These are phyloP conservation scores for Hystrix cristata DNA, from an alignment of 2,113 vertebrate species.

Conservation along the genomic window DNA sequence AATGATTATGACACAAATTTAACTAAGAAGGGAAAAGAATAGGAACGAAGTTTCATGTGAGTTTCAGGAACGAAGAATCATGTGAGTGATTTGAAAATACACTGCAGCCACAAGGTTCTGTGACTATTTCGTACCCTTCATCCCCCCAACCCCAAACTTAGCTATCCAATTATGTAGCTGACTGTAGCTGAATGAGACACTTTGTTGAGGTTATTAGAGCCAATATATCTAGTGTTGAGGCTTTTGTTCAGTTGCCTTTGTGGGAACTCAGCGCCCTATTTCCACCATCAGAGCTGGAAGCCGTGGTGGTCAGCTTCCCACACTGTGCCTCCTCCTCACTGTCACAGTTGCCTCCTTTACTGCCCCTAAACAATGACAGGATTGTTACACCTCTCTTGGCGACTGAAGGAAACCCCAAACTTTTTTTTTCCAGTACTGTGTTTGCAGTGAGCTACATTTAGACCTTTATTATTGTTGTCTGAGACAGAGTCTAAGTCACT, in stretches of 20 bases:
- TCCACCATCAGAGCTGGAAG: background rate
- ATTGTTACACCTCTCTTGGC: slow-evolving; percentile 60
- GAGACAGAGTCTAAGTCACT: background rate
- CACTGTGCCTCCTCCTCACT: background rate
- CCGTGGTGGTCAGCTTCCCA: background rate
- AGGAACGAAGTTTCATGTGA: slow-evolving; percentile 26
- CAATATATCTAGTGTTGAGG: slow-evolving; percentile 29
- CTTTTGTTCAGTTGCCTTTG: slow-evolving; percentile 62
- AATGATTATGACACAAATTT: slow-evolving; percentile 34
- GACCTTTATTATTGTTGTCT: background rate
- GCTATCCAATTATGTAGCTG: background rate
- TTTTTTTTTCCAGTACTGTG: background rate
- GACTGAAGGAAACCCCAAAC: background rate
- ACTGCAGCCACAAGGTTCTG: slow-evolving; percentile 46
- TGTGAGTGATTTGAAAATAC: background rate
- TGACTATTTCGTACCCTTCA: slow-evolving; percentile 70
- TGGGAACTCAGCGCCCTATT: slow-evolving; percentile 69
- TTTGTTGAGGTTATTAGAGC: slow-evolving; percentile 58
- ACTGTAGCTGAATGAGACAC: slow-evolving; percentile 73
- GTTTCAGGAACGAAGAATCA: slow-evolving; percentile 6
- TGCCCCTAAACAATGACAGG: slow-evolving; percentile 28
- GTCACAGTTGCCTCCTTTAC: background rate
- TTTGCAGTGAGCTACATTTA: background rate
- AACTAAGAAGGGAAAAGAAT: background rate
- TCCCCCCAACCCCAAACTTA: background rate